Conservation (phyloP, 1,140 invertebrate genomes). For the Holcopasites calliopsidis region DNA sequence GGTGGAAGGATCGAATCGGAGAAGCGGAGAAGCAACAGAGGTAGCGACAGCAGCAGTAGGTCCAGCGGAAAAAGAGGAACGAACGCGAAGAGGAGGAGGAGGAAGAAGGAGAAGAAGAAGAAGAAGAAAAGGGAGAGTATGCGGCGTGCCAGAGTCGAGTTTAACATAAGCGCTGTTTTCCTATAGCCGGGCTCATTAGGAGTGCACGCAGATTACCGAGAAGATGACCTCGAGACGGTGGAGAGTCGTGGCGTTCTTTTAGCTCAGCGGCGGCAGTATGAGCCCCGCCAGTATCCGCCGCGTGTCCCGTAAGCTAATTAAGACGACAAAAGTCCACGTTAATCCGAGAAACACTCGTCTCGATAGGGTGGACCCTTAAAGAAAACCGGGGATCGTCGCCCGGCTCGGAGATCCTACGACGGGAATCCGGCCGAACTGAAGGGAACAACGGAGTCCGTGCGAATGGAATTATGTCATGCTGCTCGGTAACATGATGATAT, state of each 20-base stretch:
- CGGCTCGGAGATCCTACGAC: not conserved
- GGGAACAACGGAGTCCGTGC: not conserved
- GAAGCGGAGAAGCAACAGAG: constrained; percentile 23
- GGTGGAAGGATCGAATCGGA: not conserved
- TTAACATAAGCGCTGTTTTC: constrained; percentile 66
- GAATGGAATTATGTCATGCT: not conserved
- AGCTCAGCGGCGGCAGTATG: constrained; percentile 45
- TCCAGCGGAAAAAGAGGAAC: constrained; percentile 24
- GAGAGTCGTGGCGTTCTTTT: constrained; percentile 50
- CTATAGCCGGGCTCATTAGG: constrained; percentile 64
- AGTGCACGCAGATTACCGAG: constrained; percentile 67
- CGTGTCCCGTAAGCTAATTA: constrained; percentile 66
- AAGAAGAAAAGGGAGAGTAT: constrained; percentile 38
- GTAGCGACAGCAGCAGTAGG: not conserved
- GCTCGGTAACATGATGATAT: not conserved
- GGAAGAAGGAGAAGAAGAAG: constrained; percentile 8
- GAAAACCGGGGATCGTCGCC: constrained; percentile 16
- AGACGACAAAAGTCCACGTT: constrained; percentile 68
- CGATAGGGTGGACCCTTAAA: constrained; percentile 52
- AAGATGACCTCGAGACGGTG: constrained; percentile 66
- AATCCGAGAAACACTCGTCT: constrained; percentile 65
- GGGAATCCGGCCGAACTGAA: constrained; percentile 32
- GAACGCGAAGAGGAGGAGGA: not conserved
- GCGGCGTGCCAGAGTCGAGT: constrained; percentile 57
- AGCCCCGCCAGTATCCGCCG: constrained; percentile 49